Evolutionary conservation across 1,140 invertebrate genomes (phyloP).

Genomic region (Campodea augens): DNA sequence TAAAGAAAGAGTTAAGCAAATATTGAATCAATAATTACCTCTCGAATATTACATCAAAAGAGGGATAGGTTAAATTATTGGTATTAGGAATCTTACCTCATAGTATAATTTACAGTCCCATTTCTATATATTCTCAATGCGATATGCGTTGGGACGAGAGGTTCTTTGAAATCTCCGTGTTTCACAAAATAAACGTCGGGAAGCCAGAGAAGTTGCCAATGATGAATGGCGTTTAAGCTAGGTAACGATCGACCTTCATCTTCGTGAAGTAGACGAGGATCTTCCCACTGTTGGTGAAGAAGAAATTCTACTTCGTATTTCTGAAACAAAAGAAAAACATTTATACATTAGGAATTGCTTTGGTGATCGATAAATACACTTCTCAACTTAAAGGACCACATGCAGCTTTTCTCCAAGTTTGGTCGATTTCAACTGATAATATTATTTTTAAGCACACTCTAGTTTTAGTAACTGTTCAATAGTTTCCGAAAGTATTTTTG

Average conservation of each 20-base stretch:
- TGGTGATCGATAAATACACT: neutral
- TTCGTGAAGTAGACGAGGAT: slow-evolving; percentile 62
- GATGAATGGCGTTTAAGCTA: slow-evolving; percentile 76
- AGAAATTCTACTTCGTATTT: slow-evolving; percentile 90
- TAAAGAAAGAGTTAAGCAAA: too few relatives aligned
- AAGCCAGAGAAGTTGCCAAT: slow-evolving; percentile 73
- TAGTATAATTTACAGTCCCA: slow-evolving; percentile 79
- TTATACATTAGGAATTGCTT: neutral
- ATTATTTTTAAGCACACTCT: too few relatives aligned
- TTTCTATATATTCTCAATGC: slow-evolving; percentile 74
- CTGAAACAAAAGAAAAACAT: slow-evolving; percentile 32
- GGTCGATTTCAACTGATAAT: too few relatives aligned
- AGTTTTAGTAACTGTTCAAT: too few relatives aligned
- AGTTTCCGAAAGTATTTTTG: too few relatives aligned
- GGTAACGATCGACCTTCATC: slow-evolving; percentile 67
- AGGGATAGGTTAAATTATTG: too few relatives aligned
- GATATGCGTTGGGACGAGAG: slow-evolving; percentile 74
- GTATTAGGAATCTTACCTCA: too few relatives aligned
- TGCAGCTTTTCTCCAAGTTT: too few relatives aligned
- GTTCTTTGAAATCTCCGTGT: slow-evolving; percentile 84
- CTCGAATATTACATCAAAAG: too few relatives aligned
- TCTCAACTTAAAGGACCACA: too few relatives aligned
- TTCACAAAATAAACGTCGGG: slow-evolving; percentile 89
- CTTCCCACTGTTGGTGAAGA: slow-evolving; percentile 76
- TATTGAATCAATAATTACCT: too few relatives aligned